These are phyloP conservation scores for Chlamydotis undulata DNA, from an alignment of 2,113 vertebrate species.

Conservation along the genomic window DNA sequence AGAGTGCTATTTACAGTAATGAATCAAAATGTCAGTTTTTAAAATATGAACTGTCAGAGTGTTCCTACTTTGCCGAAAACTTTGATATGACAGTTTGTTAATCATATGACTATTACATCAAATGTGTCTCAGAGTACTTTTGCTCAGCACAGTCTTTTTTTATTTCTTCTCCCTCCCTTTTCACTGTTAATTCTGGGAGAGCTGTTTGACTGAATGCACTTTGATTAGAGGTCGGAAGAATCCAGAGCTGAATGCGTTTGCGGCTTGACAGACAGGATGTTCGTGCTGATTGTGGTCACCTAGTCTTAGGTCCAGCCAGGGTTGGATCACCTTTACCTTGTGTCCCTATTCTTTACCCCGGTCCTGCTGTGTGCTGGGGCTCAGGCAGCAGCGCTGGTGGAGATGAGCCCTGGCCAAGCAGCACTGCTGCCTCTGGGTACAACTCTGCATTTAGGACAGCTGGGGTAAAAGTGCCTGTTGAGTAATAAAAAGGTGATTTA, in stretches of 20 bases:
- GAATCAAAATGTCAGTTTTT: slow-evolving; percentile 85
- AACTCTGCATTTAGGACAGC: background rate
- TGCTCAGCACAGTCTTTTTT: slow-evolving; percentile 57
- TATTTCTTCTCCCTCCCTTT: slow-evolving; percentile 49
- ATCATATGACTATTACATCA: slow-evolving; percentile 79
- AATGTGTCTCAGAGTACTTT: slow-evolving; percentile 68
- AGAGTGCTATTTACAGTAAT: slow-evolving; percentile 82
- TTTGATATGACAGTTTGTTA: slow-evolving; percentile 84
- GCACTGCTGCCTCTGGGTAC: background rate
- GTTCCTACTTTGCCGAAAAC: slow-evolving; percentile 77
- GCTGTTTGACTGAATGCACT: slow-evolving; percentile 11
- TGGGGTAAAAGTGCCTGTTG: background rate
- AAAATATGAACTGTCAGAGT: slow-evolving; percentile 82
- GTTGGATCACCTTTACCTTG: background rate
- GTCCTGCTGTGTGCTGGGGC: background rate
- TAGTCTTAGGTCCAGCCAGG: background rate
- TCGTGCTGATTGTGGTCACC: background rate
- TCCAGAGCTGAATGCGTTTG: background rate
- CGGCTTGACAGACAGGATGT: background rate
- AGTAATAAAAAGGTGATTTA: background rate
- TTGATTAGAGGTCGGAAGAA: background rate
- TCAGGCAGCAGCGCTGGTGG: background rate
- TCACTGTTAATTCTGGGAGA: slow-evolving; percentile 50
- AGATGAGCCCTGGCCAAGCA: background rate
- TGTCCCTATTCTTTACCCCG: background rate